Base-by-base conservation (phyloP, 2,888 invertebrate species). In the Drosophila aldrichi region DNA sequence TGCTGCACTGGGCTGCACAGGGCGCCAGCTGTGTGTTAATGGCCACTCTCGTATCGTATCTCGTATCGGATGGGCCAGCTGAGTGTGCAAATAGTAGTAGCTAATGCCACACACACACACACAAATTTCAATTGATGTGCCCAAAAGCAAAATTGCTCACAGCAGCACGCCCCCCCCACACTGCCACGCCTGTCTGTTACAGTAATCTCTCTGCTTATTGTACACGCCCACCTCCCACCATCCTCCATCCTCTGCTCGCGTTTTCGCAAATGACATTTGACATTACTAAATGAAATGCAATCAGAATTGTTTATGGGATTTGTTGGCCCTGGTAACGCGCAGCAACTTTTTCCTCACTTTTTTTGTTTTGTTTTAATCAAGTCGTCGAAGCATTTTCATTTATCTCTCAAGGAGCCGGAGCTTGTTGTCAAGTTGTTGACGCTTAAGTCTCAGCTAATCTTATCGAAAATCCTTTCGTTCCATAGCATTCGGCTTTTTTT, bases 51-150 rank as follows among this genome's bases (percentile, higher is more conserved):
- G 57, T 29, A 52, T 29, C 55, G 61, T 43, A 41, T 69, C 16
- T 34, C 55, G 61, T 40, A 22, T 68, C 49, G 32, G 55, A 6
- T 40, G n/a, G 20, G 22, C 25, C n/a, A 54, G 18, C 64, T 38
- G 65, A 49, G 65, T 64, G 69, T 16, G n/a, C 74, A 79, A 64
- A 74, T 63, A 74, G 74, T 63, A 74, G 69, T 70, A 61, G 58
- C 80, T 70, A 77, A 79, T 79, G 70, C 66, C 62, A 49, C 59
- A 70, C 36, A 36, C 36, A 36, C 36, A 36, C 36, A 36, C 36
- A 36, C 36, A 36, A 66, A 70, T 29, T 43, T 18, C 41, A 32
- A 43, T 56, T 43, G 10, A 5, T 25, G 10, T 38, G 10, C n/a
- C 76, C 76, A 49, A 49, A 20, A 18, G 46, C 60, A 62, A 65